Percentiles rank a stretch among this genome's conserved stretches.
These are phyloP conservation scores for Albula glossodonta DNA, from an alignment of 2,113 vertebrate species.

Conservation along the genomic window DNA sequence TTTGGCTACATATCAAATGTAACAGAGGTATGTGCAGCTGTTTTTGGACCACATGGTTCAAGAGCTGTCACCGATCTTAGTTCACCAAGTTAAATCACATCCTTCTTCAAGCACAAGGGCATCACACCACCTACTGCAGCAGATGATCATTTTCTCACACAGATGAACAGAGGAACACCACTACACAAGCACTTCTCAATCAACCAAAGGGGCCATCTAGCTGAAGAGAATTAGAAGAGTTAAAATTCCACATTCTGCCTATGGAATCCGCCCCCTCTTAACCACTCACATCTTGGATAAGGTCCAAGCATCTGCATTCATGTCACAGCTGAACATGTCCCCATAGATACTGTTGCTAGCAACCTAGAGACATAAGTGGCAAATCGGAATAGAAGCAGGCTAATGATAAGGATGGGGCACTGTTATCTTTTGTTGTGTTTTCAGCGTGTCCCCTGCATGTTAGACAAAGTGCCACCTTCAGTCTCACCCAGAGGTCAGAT, in stretches of 20 bases:
- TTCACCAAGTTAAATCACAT: not conserved
- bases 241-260: too few relatives aligned
- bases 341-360: not conserved
- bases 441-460: not conserved
- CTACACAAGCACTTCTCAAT: not conserved
- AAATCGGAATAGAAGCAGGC: not conserved
- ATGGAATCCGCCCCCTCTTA: too few relatives aligned
- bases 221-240: too few relatives aligned
- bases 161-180: not conserved
- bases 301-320: too few relatives aligned
- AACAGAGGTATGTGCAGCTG: not conserved
- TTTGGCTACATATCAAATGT: not conserved
- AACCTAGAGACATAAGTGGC: not conserved
- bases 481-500: not conserved
- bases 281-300: too few relatives aligned
- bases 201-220: too few relatives aligned
- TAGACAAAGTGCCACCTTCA: not conserved
- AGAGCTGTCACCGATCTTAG: not conserved
- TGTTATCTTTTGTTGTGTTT: not conserved
- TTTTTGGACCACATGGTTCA: not conserved
- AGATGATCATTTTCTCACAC: too few relatives aligned
- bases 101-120: not conserved
- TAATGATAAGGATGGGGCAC: not conserved
- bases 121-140: not conserved
- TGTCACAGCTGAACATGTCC: too few relatives aligned